These are phyloP conservation scores for Andrena chrysosceles DNA, from an alignment of 2,888 invertebrate genomes.

Conservation along the genomic window DNA sequence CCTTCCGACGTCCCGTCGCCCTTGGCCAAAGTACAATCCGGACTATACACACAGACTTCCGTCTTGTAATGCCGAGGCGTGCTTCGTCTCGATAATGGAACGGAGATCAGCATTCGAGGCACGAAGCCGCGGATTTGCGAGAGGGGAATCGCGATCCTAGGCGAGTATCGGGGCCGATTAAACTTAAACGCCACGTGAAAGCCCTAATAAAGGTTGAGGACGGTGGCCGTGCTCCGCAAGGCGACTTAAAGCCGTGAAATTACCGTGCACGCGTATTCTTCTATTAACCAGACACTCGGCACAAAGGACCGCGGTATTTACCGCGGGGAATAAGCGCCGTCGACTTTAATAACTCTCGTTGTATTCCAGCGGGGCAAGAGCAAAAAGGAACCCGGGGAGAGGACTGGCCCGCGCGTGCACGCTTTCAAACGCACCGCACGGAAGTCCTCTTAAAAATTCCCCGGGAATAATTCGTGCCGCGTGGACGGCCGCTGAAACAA, in stretches of 20 bases:
- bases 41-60: neutral
- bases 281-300: conserved; percentile 45
- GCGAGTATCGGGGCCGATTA: conserved; percentile 8
- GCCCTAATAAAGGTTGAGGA: conserved; percentile 36
- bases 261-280: conserved; percentile 36
- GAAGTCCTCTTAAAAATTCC: conserved; percentile 56
- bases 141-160: neutral
- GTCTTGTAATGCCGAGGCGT: neutral
- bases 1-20: neutral
- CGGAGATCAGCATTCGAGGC: neutral
- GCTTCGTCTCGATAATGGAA: neutral
- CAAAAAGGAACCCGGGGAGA: conserved; percentile 20
- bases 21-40: neutral
- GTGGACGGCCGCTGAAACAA: conserved; percentile 25
- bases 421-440: conserved; percentile 50
- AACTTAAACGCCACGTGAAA: neutral
- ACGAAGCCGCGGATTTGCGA: conserved; percentile 2
- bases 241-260: conserved; percentile 22
- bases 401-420: conserved; percentile 16
- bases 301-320: conserved; percentile 32
- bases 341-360: conserved; percentile 49
- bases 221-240: conserved; percentile 18
- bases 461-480: conserved; percentile 42
- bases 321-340: conserved; percentile 25
- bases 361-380: conserved; percentile 19